Evolutionary conservation across 1,140 invertebrate species (phyloP), one percentile per base, ranked within the genome.

Genomic region (Drosophila pseudoananassae): DNA sequence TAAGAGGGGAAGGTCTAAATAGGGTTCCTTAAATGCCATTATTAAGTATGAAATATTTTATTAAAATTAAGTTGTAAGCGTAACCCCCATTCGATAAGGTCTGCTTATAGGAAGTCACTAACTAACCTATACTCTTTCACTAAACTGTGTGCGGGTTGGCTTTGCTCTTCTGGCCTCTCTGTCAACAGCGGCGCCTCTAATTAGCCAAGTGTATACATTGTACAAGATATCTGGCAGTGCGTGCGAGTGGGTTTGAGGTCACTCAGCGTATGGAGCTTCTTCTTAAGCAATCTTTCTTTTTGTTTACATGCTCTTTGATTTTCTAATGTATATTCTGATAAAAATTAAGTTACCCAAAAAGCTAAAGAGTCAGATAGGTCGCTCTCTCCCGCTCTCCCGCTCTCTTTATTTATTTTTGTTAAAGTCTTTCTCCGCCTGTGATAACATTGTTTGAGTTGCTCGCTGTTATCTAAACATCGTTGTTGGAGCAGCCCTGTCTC

Each of bases 111-210:
- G 31, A 49, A 71, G 55, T 58, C 20, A 38, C 47, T 4, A 36
- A n/a, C n/a, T n/a, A 1, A 33, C 40, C 36, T 71, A 27, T 54
- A 40, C 49, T 46, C 55, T 55, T 57, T 43, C 57, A 20, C 14
- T n/a, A 5, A 15, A 5, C 8, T 3, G 6, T 45, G 2, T 50
- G 10, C 23, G 20, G 12, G 29, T 7, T 10, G 43, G 31, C 27
- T 45, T 54, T 61, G 65, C 65, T 56, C 59, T 78, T 60, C 56
- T 81, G 60, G 46, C 57, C 73, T 65, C 52, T 53, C 78, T 82
- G 78, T 81, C 78, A 81, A 82, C 78, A 74, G 61, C 47, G 69
- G 78, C 69, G 78, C 69, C 57, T 63, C 58, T 73, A 69, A 77
- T 82, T 68, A 74, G 68, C 60, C 43, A 14, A 40, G 55, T 52